A percentile compares a stretch with the other conserved stretches of the same genome.
Evolutionary conservation across 2,113 vertebrate genomes (phyloP).

Genomic region (Malurus melanocephalus): DNA sequence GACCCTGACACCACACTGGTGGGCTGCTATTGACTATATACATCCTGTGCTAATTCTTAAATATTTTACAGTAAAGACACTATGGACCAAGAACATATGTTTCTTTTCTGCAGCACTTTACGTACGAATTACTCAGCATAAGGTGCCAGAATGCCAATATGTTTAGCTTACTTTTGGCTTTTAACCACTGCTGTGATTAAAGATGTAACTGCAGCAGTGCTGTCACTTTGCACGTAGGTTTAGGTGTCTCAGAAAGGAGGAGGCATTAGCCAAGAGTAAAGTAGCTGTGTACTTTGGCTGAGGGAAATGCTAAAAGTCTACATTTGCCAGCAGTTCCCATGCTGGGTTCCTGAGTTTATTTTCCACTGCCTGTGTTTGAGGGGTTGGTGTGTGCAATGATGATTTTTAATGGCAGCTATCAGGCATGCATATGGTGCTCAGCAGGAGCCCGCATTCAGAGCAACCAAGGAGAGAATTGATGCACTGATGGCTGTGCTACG

Average conservation of each 20-base stretch:
- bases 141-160: slow-evolving; percentile 70
- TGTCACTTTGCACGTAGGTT: slow-evolving; percentile 46
- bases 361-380: slow-evolving; percentile 42
- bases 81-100: slow-evolving; percentile 66
- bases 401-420: slow-evolving; percentile 66
- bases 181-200: slow-evolving; percentile 69
- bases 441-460: background rate
- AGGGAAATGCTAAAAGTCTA: slow-evolving; percentile 18
- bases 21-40: slow-evolving; percentile 35
- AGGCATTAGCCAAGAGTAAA: slow-evolving; percentile 35
- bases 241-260: slow-evolving; percentile 42
- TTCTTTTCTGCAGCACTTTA: slow-evolving; percentile 67
- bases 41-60: slow-evolving; percentile 39
- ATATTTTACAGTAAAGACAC: slow-evolving; percentile 57
- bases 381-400: slow-evolving; percentile 44
- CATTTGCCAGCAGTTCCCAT: slow-evolving; percentile 47
- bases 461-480: slow-evolving; percentile 49
- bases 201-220: slow-evolving; percentile 55
- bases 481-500: background rate
- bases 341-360: slow-evolving; percentile 49
- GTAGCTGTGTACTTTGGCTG: slow-evolving; percentile 60
- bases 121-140: slow-evolving; percentile 64
- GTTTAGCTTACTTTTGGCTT: slow-evolving; percentile 70
- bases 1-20: background rate
- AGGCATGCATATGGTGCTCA: slow-evolving; percentile 53